Evolutionary conservation across 2,888 invertebrate species (phyloP).

Genomic region (Endotricha flammealis): DNA sequence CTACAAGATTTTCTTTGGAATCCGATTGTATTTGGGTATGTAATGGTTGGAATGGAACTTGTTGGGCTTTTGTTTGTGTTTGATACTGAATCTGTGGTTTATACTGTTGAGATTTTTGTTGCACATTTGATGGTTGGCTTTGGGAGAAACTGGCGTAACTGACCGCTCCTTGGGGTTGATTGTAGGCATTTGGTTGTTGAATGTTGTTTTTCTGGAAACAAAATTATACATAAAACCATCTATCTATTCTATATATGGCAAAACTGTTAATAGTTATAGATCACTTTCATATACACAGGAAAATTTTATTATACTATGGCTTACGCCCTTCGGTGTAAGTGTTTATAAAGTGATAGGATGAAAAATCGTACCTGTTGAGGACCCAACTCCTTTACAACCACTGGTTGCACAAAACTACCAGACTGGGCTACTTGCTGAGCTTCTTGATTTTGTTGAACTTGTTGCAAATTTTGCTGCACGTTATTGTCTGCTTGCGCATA

Average conservation of each 20-base stretch:
- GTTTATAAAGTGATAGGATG: too few species aligned
- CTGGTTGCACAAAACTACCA: neutral
- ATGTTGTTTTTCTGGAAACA: slow-evolving; percentile 1
- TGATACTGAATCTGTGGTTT: slow-evolving; percentile 14
- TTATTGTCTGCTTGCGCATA: slow-evolving; percentile 15
- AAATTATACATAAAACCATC: too few species aligned
- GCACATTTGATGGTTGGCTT: slow-evolving; percentile 26
- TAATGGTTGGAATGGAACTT: slow-evolving; percentile 18
- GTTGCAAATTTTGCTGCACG: slow-evolving; percentile 11
- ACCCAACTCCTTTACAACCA: slow-evolving; percentile 10
- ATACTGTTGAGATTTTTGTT: slow-evolving; percentile 4
- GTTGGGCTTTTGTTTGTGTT: slow-evolving; percentile 14
- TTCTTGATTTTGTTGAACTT: slow-evolving; percentile 13
- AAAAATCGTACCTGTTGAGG: slow-evolving; percentile 7
- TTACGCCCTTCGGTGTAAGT: too few species aligned
- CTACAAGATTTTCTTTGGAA: slow-evolving; percentile 6
- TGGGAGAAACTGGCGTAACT: slow-evolving; percentile 58
- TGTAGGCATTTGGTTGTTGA: neutral
- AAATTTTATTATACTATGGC: too few species aligned
- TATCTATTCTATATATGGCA: too few species aligned
- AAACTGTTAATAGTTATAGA: too few species aligned
- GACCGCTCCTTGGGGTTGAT: slow-evolving; percentile 30
- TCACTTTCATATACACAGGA: too few species aligned
- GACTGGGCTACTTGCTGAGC: slow-evolving; percentile 19
- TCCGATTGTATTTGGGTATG: slow-evolving; percentile 13